phyloP scores from a whole-genome alignment of 2,113 vertebrate species.

The Amphiprion percula region DNA sequence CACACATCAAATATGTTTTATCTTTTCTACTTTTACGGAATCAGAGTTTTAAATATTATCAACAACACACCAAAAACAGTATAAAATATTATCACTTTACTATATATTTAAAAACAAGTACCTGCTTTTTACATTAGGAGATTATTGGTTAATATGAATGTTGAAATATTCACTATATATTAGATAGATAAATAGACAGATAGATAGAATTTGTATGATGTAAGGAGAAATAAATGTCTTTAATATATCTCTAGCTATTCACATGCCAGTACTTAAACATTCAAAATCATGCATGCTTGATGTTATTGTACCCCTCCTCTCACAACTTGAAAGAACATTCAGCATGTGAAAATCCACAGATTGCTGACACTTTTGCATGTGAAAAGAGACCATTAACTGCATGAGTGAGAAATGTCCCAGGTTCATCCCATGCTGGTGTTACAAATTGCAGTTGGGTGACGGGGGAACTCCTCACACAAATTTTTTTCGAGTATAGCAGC shows the following conservation, averaged over 20 bases:
- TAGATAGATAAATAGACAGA: too few species aligned
- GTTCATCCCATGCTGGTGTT: conserved; percentile 49
- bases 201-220: too few species aligned
- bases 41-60: too few species aligned
- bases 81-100: background rate
- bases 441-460: conserved; percentile 58
- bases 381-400: conserved; percentile 27
- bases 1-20: background rate
- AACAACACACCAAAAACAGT: too few species aligned
- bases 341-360: conserved; percentile 25
- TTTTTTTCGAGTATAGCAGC: conserved; percentile 2
- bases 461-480: conserved; percentile 31
- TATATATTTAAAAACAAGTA: background rate
- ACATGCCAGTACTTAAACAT: background rate
- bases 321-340: conserved; percentile 16
- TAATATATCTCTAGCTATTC: background rate
- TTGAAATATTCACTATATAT: background rate
- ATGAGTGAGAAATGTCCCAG: conserved; percentile 67
- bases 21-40: background rate
- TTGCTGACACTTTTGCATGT: conserved; percentile 36
- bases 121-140: too few species aligned
- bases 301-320: background rate
- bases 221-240: background rate
- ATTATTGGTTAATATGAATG: too few species aligned
- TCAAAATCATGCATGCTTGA: background rate